Evolutionary conservation across 2,888 invertebrate genomes (phyloP), one percentile per base, ranked within the genome.

Genomic region (Sinopyrophorus schimmeli): DNA sequence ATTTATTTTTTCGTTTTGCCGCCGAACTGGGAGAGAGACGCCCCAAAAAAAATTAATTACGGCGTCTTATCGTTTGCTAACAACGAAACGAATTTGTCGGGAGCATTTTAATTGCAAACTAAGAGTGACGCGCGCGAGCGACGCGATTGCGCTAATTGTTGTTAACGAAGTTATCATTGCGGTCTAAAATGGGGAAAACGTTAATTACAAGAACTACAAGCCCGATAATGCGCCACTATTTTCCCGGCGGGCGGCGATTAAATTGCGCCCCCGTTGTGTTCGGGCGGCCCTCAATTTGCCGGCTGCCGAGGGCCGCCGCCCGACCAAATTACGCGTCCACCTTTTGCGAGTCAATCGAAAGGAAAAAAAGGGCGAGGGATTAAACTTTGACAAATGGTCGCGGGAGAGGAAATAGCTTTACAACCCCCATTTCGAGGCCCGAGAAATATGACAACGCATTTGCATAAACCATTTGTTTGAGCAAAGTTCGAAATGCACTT

Each of bases 391-490:
- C 52, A 55, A 55, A 55, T 55, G 53, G 47, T 43, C 11, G 41
- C 17, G 47, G 32, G 10, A 54, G 41, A 46, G 40, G 44, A 43
- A 52, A 40, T 47, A 39, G 46, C 42, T 17, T 26, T 20, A 31
- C 31, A 9, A 30, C 37, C 51, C 28, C 31, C 30, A 34, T 15
- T 38, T 34, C n/a, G n/a, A 15, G 32, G 21, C 23, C 31, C 37
- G 53, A 57, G 60, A 64, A 64, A 63, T 62, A 64, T 63, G 61
- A 62, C 57, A 59, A 20, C 28, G 35, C 48, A 64, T 65, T 65
- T 63, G 55, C 63, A 65, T 65, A 64, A 65, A 57, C 63, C 63
- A 63, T 65, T 65, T 64, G 63, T 65, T 65, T 62, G 62, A 61
- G 61, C 60, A 62, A 64, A 60, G 58, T 65, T 65, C 60, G 34